These are phyloP conservation scores for Dryadula phaetusa DNA, from an alignment of 2,888 invertebrate genomes.

Conservation along the genomic window DNA sequence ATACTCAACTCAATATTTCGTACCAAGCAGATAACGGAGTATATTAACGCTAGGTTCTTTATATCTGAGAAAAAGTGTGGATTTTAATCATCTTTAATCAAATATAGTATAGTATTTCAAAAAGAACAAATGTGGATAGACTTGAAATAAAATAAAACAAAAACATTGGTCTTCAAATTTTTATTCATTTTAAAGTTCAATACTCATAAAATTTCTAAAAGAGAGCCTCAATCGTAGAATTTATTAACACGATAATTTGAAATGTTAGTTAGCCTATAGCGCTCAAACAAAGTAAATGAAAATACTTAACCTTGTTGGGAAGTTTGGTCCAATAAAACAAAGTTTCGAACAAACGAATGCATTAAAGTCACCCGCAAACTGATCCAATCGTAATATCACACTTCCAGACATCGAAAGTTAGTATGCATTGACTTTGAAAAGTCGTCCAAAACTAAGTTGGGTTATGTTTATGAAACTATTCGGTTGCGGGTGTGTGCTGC, in stretches of 20 bases:
- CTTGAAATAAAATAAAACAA: not conserved
- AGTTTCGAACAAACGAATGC: slow-evolving; percentile 83
- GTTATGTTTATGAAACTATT: slow-evolving; percentile 85
- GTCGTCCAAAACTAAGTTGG: slow-evolving; percentile 84
- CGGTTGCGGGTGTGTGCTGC: slow-evolving; percentile 81
- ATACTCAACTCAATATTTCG: too few species aligned
- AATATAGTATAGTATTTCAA: too few species aligned
- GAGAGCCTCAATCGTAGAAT: slow-evolving; percentile 38
- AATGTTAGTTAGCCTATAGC: slow-evolving; percentile 55
- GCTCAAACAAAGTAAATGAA: slow-evolving; percentile 64
- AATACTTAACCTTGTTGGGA: slow-evolving; percentile 73
- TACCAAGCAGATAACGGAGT: too few species aligned
- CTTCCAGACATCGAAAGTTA: slow-evolving; percentile 83
- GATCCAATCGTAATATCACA: slow-evolving; percentile 83
- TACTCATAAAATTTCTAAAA: slow-evolving; percentile 19
- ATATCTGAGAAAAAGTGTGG: too few species aligned
- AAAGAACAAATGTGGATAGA: not conserved
- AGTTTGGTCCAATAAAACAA: slow-evolving; percentile 80
- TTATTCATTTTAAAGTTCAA: not conserved
- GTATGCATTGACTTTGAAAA: slow-evolving; percentile 85
- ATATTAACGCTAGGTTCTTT: too few species aligned
- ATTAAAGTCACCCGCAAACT: slow-evolving; percentile 80
- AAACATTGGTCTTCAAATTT: not conserved
- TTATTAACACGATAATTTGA: slow-evolving; percentile 48
- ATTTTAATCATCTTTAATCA: too few species aligned